Conservation (phyloP, 2,888 invertebrate genomes). For the Agrilus cyanescens region DNA sequence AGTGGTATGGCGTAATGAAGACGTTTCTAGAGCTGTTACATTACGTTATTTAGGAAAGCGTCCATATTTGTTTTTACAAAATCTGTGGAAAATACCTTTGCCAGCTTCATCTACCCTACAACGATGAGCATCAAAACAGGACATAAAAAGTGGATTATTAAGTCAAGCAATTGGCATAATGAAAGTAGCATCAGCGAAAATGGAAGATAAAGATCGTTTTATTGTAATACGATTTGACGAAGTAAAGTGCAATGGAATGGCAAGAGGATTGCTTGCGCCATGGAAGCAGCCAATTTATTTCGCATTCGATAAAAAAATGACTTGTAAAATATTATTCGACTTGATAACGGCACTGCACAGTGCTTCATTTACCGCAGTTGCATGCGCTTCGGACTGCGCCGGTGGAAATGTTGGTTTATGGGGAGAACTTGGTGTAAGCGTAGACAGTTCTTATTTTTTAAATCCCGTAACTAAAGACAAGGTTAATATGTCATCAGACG, state of each 20-base stretch:
- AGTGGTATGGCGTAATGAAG: constrained; percentile 7
- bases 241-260: constrained; percentile 7
- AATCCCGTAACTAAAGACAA: constrained; percentile 10
- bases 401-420: constrained; percentile 13
- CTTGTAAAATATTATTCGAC: constrained; percentile 9
- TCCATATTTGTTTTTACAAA: constrained; percentile 9
- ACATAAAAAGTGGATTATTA: constrained; percentile 8
- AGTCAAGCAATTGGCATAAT: constrained; percentile 6
- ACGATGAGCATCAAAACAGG: constrained; percentile 10
- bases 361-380: constrained; percentile 15
- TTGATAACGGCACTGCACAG: constrained; percentile 10
- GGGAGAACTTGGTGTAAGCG: constrained; percentile 9
- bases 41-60: constrained; percentile 12
- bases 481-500: constrained; percentile 12
- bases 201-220: constrained; percentile 5
- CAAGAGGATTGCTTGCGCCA: constrained; percentile 8
- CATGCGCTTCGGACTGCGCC: constrained; percentile 16
- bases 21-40: constrained; percentile 11
- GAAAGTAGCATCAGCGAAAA: constrained; percentile 8
- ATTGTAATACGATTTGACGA: constrained; percentile 12
- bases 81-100: constrained; percentile 4
- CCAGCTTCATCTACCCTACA: constrained; percentile 10
- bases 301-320: constrained; percentile 14
- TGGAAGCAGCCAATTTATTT: constrained; percentile 20
- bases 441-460: constrained; percentile 8